A percentile compares a stretch with the other conserved stretches of the same genome.
Evolutionary conservation across 2,888 invertebrate species (phyloP).

Genomic region (Oasisia sp.): DNA sequence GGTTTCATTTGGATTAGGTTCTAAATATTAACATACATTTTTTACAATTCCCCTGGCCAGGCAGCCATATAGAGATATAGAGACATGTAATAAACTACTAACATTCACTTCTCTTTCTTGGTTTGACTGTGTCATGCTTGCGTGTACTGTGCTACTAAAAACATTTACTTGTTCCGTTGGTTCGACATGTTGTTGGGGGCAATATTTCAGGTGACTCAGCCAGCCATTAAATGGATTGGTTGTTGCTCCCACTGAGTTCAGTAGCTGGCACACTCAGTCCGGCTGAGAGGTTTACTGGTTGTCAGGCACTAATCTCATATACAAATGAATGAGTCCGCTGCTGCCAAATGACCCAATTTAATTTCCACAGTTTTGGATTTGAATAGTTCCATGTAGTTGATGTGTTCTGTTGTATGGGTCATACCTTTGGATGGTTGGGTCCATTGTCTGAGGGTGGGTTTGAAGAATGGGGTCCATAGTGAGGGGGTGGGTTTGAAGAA

Average conservation of each 20-base stretch:
- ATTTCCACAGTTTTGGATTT: not conserved
- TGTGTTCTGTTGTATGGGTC: not conserved
- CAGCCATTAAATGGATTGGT: not conserved
- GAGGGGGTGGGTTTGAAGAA: not conserved
- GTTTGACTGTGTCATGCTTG: not conserved
- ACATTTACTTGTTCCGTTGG: not conserved
- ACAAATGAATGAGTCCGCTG: not conserved
- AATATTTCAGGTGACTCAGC: constrained; percentile 1
- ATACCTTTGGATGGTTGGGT: not conserved
- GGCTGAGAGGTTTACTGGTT: not conserved
- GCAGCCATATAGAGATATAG: too few species aligned
- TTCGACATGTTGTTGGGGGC: not conserved
- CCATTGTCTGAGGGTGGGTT: not conserved
- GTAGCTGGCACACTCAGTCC: not conserved
- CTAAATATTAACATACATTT: too few species aligned
- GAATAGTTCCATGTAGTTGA: not conserved
- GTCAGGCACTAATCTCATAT: not conserved
- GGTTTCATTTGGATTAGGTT: too few species aligned
- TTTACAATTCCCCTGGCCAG: too few species aligned
- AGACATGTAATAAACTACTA: not conserved
- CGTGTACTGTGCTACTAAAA: not conserved
- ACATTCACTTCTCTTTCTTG: not conserved
- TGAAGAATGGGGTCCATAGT: not conserved
- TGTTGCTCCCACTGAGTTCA: not conserved
- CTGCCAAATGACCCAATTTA: not conserved